Percentiles rank a stretch among this genome's conserved stretches.
phyloP scores from a whole-genome alignment of 1,140 invertebrate genomes.

The Phenacoccus solenopsis region DNA sequence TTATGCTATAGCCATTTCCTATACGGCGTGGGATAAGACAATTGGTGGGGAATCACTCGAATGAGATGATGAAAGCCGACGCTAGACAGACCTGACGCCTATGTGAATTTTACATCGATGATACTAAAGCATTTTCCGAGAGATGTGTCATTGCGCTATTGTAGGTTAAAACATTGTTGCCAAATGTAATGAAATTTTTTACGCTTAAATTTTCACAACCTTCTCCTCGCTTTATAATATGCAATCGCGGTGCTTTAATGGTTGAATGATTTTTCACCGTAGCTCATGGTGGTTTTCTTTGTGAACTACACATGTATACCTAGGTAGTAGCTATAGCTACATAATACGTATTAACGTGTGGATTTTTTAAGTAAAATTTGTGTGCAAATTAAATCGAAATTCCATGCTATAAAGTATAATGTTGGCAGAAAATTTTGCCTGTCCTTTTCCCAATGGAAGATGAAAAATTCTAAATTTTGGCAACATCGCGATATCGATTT shows the following conservation, averaged over 20 bases:
- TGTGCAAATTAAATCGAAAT: too few relatives aligned
- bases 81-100: not conserved
- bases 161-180: not conserved
- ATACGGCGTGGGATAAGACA: not conserved
- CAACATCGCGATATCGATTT: slow-evolving; percentile 9
- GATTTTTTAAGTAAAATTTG: too few relatives aligned
- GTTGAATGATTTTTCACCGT: not conserved
- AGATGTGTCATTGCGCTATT: not conserved
- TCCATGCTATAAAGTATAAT: too few relatives aligned
- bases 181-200: not conserved
- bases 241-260: not conserved
- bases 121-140: not conserved
- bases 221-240: too few relatives aligned
- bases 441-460: too few relatives aligned
- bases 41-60: not conserved
- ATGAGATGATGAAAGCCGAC: not conserved
- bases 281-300: too few relatives aligned
- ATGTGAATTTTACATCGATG: not conserved
- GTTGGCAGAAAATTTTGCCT: too few relatives aligned
- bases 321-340: too few relatives aligned
- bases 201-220: not conserved
- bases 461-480: not conserved
- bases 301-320: too few relatives aligned
- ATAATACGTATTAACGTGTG: too few relatives aligned
- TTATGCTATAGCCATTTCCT: too few relatives aligned